Base-by-base conservation (phyloP, 1,140 invertebrate genomes). In the Pararge aegeria region DNA sequence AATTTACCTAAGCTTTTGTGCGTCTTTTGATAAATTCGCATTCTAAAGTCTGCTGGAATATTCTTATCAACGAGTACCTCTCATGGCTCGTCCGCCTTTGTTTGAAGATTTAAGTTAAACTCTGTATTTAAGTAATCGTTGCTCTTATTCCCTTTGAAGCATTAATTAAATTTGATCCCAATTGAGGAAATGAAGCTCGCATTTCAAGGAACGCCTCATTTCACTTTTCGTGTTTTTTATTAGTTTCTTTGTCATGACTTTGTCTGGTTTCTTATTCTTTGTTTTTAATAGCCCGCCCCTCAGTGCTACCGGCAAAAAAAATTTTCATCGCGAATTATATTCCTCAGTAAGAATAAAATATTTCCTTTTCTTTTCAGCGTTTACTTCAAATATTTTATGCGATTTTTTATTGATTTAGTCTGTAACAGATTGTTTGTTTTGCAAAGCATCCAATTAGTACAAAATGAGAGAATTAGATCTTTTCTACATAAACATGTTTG, bases 1-100 rank as follows among this genome's bases (percentile, higher is more conserved):
- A 86, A 86, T 86, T 83, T 82, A 78, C 75, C 82, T 78, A 74
- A 72, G 52, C 71, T 70, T 74, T 80, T 83, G 74, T 78, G 55
- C 61, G 64, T 70, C 78, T 78, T 75, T 82, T 82, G 79, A 80
- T 78, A 80, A 83, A 83, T 79, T 78, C 62, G 24, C 27, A 13
- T 63, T 63, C 61, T 38, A 66, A 70, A 69, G 64, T 70, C 60
- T 58, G 49, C 61, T 62, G 56, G 61, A 68, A 71, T 68, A 70
- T 65, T 75, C 72, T 81, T 73, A 79, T 75, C 76, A 57, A 18
- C 44, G 54, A 65, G 70, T 34, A 29, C 54, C 61, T 63, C 70
- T 72, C 68, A 69, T 68, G 66, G 64, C 52, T 65, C 58, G 66
- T 70, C 68, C 69, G 68, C 63, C 61, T 71, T 78, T 81, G 75